Base-by-base conservation (phyloP, 1,140 invertebrate species). In the Chlorops oryzae region DNA sequence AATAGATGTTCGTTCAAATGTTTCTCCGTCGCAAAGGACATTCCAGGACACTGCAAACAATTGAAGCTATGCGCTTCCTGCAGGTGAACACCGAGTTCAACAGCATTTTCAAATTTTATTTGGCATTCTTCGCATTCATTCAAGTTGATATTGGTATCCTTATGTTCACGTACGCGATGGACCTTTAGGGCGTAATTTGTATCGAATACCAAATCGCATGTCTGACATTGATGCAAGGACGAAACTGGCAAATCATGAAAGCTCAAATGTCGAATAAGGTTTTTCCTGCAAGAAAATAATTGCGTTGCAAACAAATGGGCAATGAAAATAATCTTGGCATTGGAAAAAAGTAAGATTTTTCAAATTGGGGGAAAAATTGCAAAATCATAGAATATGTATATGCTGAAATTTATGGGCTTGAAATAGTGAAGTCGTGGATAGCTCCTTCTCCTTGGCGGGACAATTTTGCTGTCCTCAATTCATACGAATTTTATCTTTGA, bases 221-320 rank as follows among this genome's bases (percentile, higher is more conserved):
- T 37, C 4, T 42, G 18, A 25, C 48, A 50, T 17, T 50, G 10
- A 21, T 28, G 21, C 4, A 50, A 34, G 7, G 15, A 18, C 27
- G 21, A 6, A 3, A n/a, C 7, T 13, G 12, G 5, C 3, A 40
- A 32, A 17, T 47, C 27, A 24, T 57, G 55, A 21, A 44, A 54
- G 7, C 28, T 35, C 24, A 57, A 48, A 28, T 57, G 55, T 2
- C 46, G 47, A 2, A 57, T 12, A 2, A 57, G 46, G 41, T 52
- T 56, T 45, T 47, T 44, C 17, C 54, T 56, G 37, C 4, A 25
- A 44, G 72, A 80, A 57, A 75, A 80, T 57, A 32, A n/a, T 32
- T 32, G 7, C 7, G 28, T 32, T 35, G 3, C n/a, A n/a, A n/a
- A n/a, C n/a, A n/a, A n/a, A n/a, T n/a, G n/a, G n/a, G n/a, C n/a